A percentile compares a stretch with the other conserved stretches of the same genome.
phyloP scores from a whole-genome alignment of 1,140 invertebrate genomes.

The Lasaia peninsularis region DNA sequence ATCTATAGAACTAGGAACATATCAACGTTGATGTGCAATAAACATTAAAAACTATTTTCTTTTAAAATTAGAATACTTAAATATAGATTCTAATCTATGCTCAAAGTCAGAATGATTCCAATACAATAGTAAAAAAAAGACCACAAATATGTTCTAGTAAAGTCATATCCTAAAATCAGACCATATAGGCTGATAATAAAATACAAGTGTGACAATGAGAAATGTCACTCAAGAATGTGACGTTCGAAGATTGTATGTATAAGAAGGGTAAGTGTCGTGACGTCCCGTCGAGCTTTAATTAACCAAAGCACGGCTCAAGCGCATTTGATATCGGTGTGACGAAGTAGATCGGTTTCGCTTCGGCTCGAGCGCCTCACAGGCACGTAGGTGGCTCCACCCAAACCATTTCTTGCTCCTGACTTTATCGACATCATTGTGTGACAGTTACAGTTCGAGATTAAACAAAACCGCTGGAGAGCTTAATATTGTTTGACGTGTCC shows the following conservation, averaged over 20 bases:
- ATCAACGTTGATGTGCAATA: too few relatives aligned
- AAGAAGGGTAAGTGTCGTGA: slow-evolving; percentile 52
- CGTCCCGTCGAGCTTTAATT: slow-evolving; percentile 70
- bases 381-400: slow-evolving; percentile 64
- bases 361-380: slow-evolving; percentile 34
- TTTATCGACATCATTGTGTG: slow-evolving; percentile 10
- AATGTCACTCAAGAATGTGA: slow-evolving; percentile 50
- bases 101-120: too few relatives aligned
- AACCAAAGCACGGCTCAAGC: slow-evolving; percentile 54
- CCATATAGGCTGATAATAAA: slow-evolving; percentile 1
- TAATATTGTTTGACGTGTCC: background rate
- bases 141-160: too few relatives aligned
- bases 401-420: slow-evolving; percentile 39
- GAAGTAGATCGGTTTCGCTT: slow-evolving; percentile 61
- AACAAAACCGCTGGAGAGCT: background rate
- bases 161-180: slow-evolving; percentile 1
- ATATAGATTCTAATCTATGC: too few relatives aligned
- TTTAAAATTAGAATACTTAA: too few relatives aligned
- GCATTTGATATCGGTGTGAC: slow-evolving; percentile 65
- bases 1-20: too few relatives aligned
- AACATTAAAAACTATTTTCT: too few relatives aligned
- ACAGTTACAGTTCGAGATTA: background rate
- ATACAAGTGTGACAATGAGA: slow-evolving; percentile 44
- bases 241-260: slow-evolving; percentile 41
- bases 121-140: too few relatives aligned